These are phyloP conservation scores for Esox lucius DNA, from an alignment of 2,797 vertebrate genomes.

Conservation along the genomic window DNA sequence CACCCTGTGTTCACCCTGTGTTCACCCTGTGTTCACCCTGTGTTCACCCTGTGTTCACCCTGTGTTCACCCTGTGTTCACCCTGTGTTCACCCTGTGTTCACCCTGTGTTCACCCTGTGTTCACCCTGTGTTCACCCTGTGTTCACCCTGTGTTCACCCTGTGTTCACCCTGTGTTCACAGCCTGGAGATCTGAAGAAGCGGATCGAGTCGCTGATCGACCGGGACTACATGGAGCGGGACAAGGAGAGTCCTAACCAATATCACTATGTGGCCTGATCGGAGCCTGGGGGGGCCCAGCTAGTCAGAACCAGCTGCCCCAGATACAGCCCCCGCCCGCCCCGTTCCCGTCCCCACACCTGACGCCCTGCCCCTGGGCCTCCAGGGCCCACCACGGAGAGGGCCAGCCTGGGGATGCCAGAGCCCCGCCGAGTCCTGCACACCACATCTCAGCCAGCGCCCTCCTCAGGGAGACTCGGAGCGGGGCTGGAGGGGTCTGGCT, in stretches of 20 bases:
- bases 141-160: constrained; percentile 9
- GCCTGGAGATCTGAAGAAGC: constrained; percentile 94
- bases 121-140: no score
- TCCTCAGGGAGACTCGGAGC: constrained; percentile 39
- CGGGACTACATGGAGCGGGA: constrained; percentile 97
- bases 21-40: constrained; percentile 32
- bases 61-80: constrained; percentile 30
- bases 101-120: no score
- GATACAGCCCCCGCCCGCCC: constrained; percentile 53
- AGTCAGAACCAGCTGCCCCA: constrained; percentile 34
- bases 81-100: constrained; percentile 21
- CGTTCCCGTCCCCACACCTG: constrained; percentile 37
- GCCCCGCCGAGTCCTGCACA: constrained; percentile 34
- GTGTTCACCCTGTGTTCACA: constrained; percentile 50
- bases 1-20: constrained; percentile 38
- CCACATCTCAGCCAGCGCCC: constrained; percentile 35
- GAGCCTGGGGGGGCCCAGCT: constrained; percentile 36
- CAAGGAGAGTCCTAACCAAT: constrained; percentile 93
- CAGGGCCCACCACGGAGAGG: constrained; percentile 47
- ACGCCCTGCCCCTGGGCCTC: constrained; percentile 40
- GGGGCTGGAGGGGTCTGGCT: constrained; percentile 34
- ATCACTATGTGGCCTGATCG: constrained; percentile 92
- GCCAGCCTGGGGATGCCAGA: constrained; percentile 46
- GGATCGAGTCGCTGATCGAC: constrained; percentile 95
- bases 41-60: constrained; percentile 29